Conservation (phyloP, 2,797 vertebrate genomes). For the Mionectes olivaceus region DNA sequence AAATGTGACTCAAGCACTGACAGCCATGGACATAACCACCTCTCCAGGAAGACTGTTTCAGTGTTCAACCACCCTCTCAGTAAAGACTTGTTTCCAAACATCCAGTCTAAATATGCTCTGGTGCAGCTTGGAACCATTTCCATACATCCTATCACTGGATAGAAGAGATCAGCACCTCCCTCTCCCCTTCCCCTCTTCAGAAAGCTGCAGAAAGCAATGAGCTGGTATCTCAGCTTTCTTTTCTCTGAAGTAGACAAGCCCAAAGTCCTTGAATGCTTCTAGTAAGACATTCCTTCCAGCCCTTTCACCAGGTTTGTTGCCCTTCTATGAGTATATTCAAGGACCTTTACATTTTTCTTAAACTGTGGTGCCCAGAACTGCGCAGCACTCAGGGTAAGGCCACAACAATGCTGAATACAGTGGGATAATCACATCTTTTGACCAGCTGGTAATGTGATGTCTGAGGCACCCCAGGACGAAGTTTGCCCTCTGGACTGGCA, state of each 20-base stretch:
- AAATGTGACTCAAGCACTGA: fast-evolving
- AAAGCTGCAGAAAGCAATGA: neutral
- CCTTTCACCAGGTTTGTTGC: neutral
- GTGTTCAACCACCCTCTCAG: neutral
- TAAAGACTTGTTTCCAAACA: no score
- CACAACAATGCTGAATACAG: fast-evolving
- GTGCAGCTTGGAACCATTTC: neutral
- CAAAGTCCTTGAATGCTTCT: neutral
- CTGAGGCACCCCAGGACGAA: neutral
- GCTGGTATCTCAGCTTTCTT: neutral
- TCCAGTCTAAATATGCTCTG: neutral
- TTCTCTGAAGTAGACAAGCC: neutral
- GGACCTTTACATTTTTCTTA: neutral
- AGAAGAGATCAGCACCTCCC: neutral
- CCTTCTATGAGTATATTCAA: neutral
- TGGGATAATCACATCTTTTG: neutral
- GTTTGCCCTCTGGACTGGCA: neutral
- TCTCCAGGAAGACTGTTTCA: neutral
- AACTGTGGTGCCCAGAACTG: neutral
- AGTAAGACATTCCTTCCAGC: neutral
- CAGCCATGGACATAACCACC: neutral
- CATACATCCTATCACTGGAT: neutral
- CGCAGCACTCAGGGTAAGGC: fast-evolving
- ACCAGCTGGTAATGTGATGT: fast-evolving
- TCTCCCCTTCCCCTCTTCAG: neutral